These are phyloP conservation scores for Pyrgus malvae DNA, from an alignment of 2,888 invertebrate genomes.

Conservation along the genomic window DNA sequence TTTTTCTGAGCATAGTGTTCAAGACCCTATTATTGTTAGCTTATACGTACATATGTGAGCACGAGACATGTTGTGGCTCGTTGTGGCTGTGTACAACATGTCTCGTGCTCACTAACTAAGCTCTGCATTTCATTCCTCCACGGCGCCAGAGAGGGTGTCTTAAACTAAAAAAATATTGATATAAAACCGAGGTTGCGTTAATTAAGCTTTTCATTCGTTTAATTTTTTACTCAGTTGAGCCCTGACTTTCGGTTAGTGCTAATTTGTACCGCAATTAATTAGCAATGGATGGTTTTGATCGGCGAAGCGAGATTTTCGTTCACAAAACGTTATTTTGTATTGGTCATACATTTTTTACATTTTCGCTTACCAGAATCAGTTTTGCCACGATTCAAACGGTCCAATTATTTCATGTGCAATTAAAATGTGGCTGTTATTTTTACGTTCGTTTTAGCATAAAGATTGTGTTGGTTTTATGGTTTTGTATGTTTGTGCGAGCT, in stretches of 20 bases:
- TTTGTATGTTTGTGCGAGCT: neutral
- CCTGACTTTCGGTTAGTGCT: constrained; percentile 59
- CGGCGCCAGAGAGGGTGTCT: constrained; percentile 63
- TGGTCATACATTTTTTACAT: constrained; percentile 24
- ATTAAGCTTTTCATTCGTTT: constrained; percentile 76
- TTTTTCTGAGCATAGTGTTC: no score
- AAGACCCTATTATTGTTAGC: no score
- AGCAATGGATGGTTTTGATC: constrained; percentile 68
- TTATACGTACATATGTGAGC: no score
- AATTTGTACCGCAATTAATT: constrained; percentile 70
- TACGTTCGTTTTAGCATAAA: constrained; percentile 10
- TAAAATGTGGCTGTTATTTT: constrained; percentile 15
- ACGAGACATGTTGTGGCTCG: no score
- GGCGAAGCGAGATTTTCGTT: constrained; percentile 40
- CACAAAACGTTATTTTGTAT: constrained; percentile 26
- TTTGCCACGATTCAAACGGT: constrained; percentile 3
- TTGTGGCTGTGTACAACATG: no score
- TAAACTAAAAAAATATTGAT: constrained; percentile 78
- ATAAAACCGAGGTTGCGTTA: constrained; percentile 68
- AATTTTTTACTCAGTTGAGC: constrained; percentile 69
- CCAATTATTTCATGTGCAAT: constrained; percentile 23
- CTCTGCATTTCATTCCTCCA: constrained; percentile 39
- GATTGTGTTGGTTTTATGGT: constrained; percentile 11
- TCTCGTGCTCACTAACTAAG: constrained; percentile 17
- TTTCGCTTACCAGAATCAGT: constrained; percentile 4